A percentile compares a stretch with the other conserved stretches of the same genome.
These are phyloP conservation scores for Pycnomerus fuliginosus DNA, from an alignment of 2,888 invertebrate genomes.

Conservation along the genomic window DNA sequence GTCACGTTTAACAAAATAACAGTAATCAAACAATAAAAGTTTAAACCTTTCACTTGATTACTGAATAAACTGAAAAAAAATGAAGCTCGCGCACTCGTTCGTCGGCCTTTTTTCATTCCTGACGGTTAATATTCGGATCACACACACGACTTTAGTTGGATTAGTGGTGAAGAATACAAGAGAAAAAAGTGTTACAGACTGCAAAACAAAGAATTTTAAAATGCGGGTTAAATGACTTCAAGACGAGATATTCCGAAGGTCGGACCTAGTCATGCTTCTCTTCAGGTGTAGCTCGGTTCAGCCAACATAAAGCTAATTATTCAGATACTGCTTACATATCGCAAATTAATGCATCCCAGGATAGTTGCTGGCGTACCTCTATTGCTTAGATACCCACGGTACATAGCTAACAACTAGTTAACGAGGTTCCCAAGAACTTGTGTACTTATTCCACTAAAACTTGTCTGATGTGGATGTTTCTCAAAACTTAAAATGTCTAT, in stretches of 20 bases:
- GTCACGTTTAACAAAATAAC: slow-evolving; percentile 33
- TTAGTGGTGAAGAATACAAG: slow-evolving; percentile 31
- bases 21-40: slow-evolving; percentile 37
- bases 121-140: slow-evolving; percentile 35
- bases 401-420: too few relatives aligned
- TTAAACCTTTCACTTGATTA: slow-evolving; percentile 29
- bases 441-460: too few relatives aligned
- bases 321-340: slow-evolving; percentile 13
- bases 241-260: slow-evolving; percentile 34
- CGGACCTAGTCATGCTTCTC: slow-evolving; percentile 14
- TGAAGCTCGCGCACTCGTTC: slow-evolving; percentile 27
- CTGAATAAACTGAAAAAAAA: slow-evolving; percentile 32
- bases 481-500: too few relatives aligned
- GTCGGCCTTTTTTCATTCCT: slow-evolving; percentile 29
- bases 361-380: too few relatives aligned
- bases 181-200: slow-evolving; percentile 42
- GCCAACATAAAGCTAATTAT: slow-evolving; percentile 20
- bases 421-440: too few relatives aligned
- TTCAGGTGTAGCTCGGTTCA: too few relatives aligned
- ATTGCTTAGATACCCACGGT: too few relatives aligned
- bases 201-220: slow-evolving; percentile 41
- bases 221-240: slow-evolving; percentile 36
- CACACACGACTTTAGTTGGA: slow-evolving; percentile 24
- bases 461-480: too few relatives aligned
- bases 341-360: too few relatives aligned